These are phyloP conservation scores for Leuciscus waleckii DNA, from an alignment of 2,797 vertebrate species.

Conservation along the genomic window DNA sequence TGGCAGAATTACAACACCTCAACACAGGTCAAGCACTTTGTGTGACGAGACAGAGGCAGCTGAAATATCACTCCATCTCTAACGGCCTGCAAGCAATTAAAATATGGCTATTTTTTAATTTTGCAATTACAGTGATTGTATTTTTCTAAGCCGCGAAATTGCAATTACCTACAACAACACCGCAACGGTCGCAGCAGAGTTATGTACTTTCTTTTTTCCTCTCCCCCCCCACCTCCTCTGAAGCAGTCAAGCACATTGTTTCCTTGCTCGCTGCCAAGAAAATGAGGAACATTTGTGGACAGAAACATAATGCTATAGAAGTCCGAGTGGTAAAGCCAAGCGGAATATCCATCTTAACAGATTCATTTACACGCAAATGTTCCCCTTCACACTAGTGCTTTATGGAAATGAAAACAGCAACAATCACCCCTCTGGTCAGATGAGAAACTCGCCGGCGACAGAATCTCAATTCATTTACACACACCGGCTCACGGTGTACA, in stretches of 20 bases:
- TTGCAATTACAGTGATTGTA: conserved; percentile 66
- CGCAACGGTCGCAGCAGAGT: conserved; percentile 42
- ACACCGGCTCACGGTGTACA: conserved; percentile 44
- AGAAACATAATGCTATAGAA: conserved; percentile 61
- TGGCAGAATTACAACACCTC: conserved; percentile 44
- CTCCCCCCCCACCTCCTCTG: conserved; percentile 25
- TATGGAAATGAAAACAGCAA: conserved; percentile 66
- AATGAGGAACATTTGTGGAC: conserved; percentile 66
- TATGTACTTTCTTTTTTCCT: conserved; percentile 52
- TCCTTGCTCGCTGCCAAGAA: conserved; percentile 65
- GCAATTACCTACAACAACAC: conserved; percentile 65
- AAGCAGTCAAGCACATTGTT: conserved; percentile 57
- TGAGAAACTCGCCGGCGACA: conserved; percentile 44
- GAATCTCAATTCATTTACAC: conserved; percentile 59
- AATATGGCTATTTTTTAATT: conserved; percentile 63
- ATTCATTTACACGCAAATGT: conserved; percentile 64
- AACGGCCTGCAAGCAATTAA: conserved; percentile 68
- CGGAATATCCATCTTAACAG: conserved; percentile 62
- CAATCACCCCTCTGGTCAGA: conserved; percentile 49
- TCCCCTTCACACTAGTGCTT: conserved; percentile 57
- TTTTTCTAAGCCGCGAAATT: conserved; percentile 67
- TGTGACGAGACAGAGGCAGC: conserved; percentile 44
- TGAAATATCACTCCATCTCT: conserved; percentile 65
- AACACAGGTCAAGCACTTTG: conserved; percentile 34
- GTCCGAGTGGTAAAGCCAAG: conserved; percentile 51